Conservation (phyloP, 2,113 vertebrate genomes). For the Percina caprodes region DNA sequence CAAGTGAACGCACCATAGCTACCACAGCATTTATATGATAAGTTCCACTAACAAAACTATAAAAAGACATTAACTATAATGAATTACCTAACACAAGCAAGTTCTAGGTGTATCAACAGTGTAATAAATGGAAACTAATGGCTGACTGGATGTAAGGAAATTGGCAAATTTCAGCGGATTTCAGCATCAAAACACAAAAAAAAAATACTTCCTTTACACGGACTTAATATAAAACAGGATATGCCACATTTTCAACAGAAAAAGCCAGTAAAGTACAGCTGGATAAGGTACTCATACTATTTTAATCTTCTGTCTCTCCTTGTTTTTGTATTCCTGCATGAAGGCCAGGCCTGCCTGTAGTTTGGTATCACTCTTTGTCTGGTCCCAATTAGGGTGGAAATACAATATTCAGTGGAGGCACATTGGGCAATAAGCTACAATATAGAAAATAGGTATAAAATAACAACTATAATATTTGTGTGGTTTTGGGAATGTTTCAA, state of each 20-base stretch:
- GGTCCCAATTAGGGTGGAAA: slow-evolving; percentile 42
- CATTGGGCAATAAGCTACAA: background rate
- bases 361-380: slow-evolving; percentile 39
- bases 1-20: background rate
- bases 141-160: background rate
- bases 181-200: background rate
- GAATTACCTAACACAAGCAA: background rate
- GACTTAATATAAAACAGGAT: background rate
- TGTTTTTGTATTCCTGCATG: background rate
- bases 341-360: slow-evolving; percentile 9
- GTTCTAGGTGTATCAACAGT: background rate
- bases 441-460: background rate
- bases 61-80: background rate
- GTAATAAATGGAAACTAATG: background rate
- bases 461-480: background rate
- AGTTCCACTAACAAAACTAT: background rate
- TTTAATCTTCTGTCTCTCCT: too few relatives aligned
- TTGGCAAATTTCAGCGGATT: too few relatives aligned
- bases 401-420: background rate
- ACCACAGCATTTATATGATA: background rate
- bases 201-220: background rate
- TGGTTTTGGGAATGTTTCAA: slow-evolving; percentile 7
- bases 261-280: too few relatives aligned
- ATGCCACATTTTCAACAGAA: background rate
- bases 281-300: too few relatives aligned